A percentile compares a stretch with the other conserved stretches of the same genome.
These are phyloP conservation scores for Heliconius melpomene DNA, from an alignment of 1,140 invertebrate species.

Conservation along the genomic window DNA sequence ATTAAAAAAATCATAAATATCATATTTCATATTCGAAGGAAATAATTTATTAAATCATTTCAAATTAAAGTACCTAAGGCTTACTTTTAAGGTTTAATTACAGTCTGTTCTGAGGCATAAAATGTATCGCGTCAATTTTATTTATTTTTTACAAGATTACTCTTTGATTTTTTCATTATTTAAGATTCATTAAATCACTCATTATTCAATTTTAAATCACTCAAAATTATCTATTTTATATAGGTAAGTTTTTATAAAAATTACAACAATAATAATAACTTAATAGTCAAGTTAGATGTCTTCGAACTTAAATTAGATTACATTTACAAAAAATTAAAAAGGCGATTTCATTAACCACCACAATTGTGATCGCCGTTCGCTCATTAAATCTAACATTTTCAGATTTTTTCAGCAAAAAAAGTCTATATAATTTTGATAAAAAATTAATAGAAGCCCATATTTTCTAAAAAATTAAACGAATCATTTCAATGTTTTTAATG, in stretches of 20 bases:
- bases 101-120: too few species aligned
- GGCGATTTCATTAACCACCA: constrained; percentile 11
- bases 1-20: too few species aligned
- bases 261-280: background rate
- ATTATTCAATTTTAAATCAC: too few species aligned
- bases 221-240: too few species aligned
- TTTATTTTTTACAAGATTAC: background rate
- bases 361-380: constrained; percentile 14
- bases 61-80: too few species aligned
- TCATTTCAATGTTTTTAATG: constrained; percentile 7
- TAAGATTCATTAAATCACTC: too few species aligned
- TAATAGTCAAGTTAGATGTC: background rate
- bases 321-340: constrained; percentile 14
- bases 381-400: constrained; percentile 1
- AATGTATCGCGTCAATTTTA: too few species aligned
- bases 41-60: too few species aligned
- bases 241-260: background rate
- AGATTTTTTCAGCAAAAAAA: constrained; percentile 2
- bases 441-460: constrained; percentile 15
- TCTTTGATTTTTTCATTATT: too few species aligned
- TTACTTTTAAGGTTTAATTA: too few species aligned
- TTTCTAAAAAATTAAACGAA: constrained; percentile 16
- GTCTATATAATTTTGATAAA: constrained; percentile 16
- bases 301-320: background rate
- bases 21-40: too few species aligned